Conservation (phyloP, 2,888 invertebrate genomes). For the Apotomis capreana region DNA sequence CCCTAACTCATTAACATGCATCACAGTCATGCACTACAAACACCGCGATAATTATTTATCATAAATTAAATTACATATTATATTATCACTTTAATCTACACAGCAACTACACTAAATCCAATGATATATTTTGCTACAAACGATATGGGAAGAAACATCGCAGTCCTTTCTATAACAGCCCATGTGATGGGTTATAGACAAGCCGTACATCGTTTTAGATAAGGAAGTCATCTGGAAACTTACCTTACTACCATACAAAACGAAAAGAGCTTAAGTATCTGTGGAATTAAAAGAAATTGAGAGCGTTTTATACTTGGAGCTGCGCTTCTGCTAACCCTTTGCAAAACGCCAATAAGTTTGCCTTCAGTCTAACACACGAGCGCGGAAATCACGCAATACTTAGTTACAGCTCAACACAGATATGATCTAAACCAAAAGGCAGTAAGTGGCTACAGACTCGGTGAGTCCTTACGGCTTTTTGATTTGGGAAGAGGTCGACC, state of each 20-base stretch:
- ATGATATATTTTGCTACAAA: constrained; percentile 18
- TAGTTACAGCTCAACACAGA: constrained; percentile 17
- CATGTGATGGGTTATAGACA: background rate
- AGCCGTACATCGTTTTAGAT: constrained; percentile 5
- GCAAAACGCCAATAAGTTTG: constrained; percentile 45
- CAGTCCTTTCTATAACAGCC: background rate
- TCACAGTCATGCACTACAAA: background rate
- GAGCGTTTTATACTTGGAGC: background rate
- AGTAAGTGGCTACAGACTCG: constrained; percentile 2
- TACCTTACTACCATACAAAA: background rate
- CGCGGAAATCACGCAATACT: constrained; percentile 45
- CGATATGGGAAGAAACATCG: constrained; percentile 17
- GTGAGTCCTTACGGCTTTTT: constrained; percentile 2
- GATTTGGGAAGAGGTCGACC: constrained; percentile 25
- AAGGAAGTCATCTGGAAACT: constrained; percentile 1
- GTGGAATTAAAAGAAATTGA: background rate
- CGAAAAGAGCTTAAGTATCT: background rate
- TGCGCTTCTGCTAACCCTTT: constrained; percentile 18
- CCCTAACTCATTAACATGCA: background rate
- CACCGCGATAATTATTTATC: constrained; percentile 22
- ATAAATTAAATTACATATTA: constrained; percentile 15
- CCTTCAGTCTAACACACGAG: constrained; percentile 42
- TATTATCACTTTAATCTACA: constrained; percentile 19
- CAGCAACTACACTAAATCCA: constrained; percentile 21
- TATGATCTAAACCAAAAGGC: background rate